A percentile compares a stretch with the other conserved stretches of the same genome.
Conservation (phyloP, 35 echinoderm and acorn worm species). For the Chiridota heheva region DNA sequence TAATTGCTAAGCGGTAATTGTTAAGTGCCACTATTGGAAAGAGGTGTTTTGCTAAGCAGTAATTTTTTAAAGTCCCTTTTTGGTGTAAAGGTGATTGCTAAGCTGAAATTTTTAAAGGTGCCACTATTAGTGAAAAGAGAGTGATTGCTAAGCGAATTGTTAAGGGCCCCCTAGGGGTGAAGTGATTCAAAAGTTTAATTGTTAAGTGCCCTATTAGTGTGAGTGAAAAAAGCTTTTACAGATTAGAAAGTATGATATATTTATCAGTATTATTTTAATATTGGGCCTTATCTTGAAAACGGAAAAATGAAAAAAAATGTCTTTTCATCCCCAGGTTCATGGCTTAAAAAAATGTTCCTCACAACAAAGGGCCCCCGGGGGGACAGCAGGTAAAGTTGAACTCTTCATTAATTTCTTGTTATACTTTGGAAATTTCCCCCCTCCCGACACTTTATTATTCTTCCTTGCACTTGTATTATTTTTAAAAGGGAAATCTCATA, state of each 20-base stretch:
- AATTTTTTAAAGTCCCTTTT: no score
- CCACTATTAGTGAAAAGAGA: no score
- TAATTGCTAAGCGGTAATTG: no score
- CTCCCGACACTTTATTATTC: not conserved
- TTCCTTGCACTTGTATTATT: not conserved
- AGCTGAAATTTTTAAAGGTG: not conserved
- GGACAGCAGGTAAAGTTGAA: constrained; percentile 21
- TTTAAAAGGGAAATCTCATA: not conserved
- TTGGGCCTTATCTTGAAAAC: not conserved
- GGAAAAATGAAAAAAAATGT: not conserved
- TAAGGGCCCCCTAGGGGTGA: no score
- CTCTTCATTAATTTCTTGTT: not conserved
- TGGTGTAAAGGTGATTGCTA: no score
- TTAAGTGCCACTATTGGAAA: no score
- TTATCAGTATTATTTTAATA: not conserved
- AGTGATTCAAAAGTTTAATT: no score
- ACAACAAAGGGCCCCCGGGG: constrained; percentile 16
- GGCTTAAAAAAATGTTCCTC: constrained; percentile 1
- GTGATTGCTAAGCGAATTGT: no score
- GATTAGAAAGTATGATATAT: not conserved
- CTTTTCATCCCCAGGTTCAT: constrained; percentile 20
- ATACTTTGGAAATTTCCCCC: not conserved
- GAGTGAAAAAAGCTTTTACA: no score
- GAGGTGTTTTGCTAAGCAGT: no score
- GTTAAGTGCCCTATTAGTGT: no score